Conservation (phyloP, 2,888 invertebrate genomes). For the Cataglyphis rosenhaueri region DNA sequence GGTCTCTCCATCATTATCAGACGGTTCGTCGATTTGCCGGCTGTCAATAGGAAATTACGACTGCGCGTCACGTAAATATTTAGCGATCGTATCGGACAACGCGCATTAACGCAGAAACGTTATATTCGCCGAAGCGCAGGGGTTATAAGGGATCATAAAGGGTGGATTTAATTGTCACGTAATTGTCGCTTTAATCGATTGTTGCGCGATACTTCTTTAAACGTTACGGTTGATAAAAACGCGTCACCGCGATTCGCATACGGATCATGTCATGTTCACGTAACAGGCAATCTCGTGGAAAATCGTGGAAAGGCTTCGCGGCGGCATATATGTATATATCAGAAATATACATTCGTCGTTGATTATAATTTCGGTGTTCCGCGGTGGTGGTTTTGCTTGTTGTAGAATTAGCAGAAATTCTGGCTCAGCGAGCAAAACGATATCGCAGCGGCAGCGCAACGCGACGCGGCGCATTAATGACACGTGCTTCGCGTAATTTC, state of each 20-base stretch:
- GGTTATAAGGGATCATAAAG: constrained; percentile 42
- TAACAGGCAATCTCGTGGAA: constrained; percentile 53
- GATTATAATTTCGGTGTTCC: constrained; percentile 75
- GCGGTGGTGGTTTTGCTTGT: constrained; percentile 72
- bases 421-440: constrained; percentile 75
- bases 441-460: constrained; percentile 61
- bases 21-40: constrained; percentile 36
- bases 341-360: constrained; percentile 72
- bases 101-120: constrained; percentile 28
- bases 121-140: constrained; percentile 13
- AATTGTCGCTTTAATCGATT: constrained; percentile 56
- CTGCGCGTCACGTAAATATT: constrained; percentile 51
- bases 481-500: constrained; percentile 76
- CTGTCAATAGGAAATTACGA: constrained; percentile 53
- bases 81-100: constrained; percentile 42
- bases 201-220: constrained; percentile 25
- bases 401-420: constrained; percentile 77
- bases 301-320: constrained; percentile 56
- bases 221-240: constrained; percentile 47
- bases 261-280: not conserved
- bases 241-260: not conserved
- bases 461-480: constrained; percentile 69
- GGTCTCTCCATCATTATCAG: constrained; percentile 45
- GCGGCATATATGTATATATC: constrained; percentile 47
- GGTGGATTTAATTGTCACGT: constrained; percentile 57